Percentiles rank a stretch among this genome's conserved stretches.
phyloP scores from a whole-genome alignment of 2,113 vertebrate genomes.

The Toxotes jaculatrix region DNA sequence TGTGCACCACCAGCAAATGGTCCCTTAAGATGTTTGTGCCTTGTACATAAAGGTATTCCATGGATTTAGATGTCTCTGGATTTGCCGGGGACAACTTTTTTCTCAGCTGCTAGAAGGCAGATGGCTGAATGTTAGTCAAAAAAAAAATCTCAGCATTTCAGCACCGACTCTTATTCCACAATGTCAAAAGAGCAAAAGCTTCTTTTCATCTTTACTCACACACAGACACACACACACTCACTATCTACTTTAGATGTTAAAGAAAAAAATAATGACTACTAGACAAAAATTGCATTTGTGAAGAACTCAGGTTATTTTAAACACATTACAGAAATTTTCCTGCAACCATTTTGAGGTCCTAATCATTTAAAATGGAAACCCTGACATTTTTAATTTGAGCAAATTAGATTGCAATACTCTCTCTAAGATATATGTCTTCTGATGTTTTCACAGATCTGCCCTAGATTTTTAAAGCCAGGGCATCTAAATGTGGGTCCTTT shows the following conservation, averaged over 20 bases:
- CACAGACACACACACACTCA: background rate
- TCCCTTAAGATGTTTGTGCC: slow-evolving; percentile 68
- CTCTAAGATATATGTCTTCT: background rate
- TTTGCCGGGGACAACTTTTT: slow-evolving; percentile 11
- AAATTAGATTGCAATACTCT: background rate
- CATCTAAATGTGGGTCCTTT: background rate
- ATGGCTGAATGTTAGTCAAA: slow-evolving; percentile 43
- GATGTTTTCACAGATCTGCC: background rate
- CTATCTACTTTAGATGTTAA: background rate
- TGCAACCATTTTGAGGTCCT: background rate
- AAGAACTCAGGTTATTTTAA: slow-evolving; percentile 22
- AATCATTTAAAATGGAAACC: background rate
- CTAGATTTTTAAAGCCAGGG: background rate
- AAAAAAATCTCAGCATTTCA: background rate
- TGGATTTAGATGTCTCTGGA: slow-evolving; percentile 15
- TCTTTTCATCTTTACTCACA: slow-evolving; percentile 8
- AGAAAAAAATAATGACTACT: background rate
- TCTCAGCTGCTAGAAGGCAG: slow-evolving; percentile 10
- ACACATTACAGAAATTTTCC: background rate
- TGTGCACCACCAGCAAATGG: slow-evolving; percentile 34
- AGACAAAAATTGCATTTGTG: background rate
- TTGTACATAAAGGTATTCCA: slow-evolving; percentile 62
- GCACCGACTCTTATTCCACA: slow-evolving; percentile 22
- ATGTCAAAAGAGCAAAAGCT: slow-evolving; percentile 65
- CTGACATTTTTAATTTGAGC: background rate